Base-by-base conservation (phyloP, 2,797 vertebrate genomes). In the Fundulus diaphanus region DNA sequence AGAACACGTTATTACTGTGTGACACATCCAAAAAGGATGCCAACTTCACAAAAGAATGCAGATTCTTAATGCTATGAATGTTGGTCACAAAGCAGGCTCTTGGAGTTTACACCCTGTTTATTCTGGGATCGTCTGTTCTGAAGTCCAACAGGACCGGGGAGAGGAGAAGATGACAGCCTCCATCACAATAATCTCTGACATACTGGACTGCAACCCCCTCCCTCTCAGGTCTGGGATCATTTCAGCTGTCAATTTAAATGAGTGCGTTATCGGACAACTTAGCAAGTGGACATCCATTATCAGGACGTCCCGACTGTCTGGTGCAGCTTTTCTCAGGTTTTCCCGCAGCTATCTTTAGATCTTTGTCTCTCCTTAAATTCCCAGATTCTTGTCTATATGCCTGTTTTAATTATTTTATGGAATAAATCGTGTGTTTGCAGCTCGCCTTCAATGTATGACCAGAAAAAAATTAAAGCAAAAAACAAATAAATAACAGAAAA, bases 121-220 rank as follows among this genome's bases (percentile, higher is more conserved):
- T 81, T 72, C 68, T 75, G 65, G 48, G 57, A 73, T 48, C 70
- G 22, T 94, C 91, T 73, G 56, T 79, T 93, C 92, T 86, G 90
- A 93, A 95, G 91, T 92, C 96, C 92, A 92, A 92, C 93, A 92
- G 92, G 90, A 81, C 88, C 90, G 70, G 65, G 33, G 74, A 91
- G 79, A 91, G 88, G 87, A 84, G 82, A 77, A 66, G 73, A 78
- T 83, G 79, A 83, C 89, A 88, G 86, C 13, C 78, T 68, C 82
- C 71, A 59, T 90, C 85, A 88, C 65, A 76, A 46, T 89, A 86
- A 89, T 74, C 80, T 80, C 81, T 13, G 29, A 87, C 84, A 88
- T 89, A 85, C 83, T 77, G 79, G 81, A 86, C 78, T 83, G 80
- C 73, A 57, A 51, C 67, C 18, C 24, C 29, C 12, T 46, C 57